Base-by-base conservation (phyloP, 2,797 vertebrate species). In the Delichon dasypus region DNA sequence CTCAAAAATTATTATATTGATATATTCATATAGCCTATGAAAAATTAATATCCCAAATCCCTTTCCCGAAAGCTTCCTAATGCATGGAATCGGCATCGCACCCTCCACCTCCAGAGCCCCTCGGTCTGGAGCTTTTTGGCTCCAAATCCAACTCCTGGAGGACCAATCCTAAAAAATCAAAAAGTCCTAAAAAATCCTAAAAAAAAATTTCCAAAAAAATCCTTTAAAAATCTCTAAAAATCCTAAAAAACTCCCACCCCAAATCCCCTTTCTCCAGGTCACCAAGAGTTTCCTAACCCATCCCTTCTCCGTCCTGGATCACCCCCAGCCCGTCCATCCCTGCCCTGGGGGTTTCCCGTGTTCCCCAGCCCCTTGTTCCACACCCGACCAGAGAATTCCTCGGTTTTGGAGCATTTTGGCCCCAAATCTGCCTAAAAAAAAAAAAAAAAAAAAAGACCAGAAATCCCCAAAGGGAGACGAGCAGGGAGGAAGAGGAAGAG, bases 401-500 rank as follows among this genome's bases (percentile, higher is more conserved):
- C 27, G 0, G 0, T 10, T 27, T 6, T 2, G 1, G 32, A n/a
- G 26, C 23, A 0, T 2, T 4, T 60, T 13, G 22, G 0, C 23
- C 42, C 34, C 51, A 27, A 21, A 65, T 17, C 9, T 8, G 21
- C 21, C 5, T 11, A 0, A 30, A 38, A 30, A 7, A 9, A 36
- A 36, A 36, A 9, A 36, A 36, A 36, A 9, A 36, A 36, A 36
- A 40, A 48, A 27, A 16, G 4, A 5, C 36, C 6, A 2, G 0
- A 42, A 64, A 73, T 11, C 23, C 34, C 42, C 32, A 11, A 18
- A 51, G 26, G 27, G 42, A 26, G 58, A 53, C n/a, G 40, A 48
- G 10, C 17, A 22, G 18, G 21, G n/a, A 30, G 5, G 29, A 18
- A n/a, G n/a, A n/a, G n/a, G n/a, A n/a, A n/a, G n/a, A n/a, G n/a